Conservation (phyloP, 1,140 invertebrate genomes). For the Rhysida immarginata region DNA sequence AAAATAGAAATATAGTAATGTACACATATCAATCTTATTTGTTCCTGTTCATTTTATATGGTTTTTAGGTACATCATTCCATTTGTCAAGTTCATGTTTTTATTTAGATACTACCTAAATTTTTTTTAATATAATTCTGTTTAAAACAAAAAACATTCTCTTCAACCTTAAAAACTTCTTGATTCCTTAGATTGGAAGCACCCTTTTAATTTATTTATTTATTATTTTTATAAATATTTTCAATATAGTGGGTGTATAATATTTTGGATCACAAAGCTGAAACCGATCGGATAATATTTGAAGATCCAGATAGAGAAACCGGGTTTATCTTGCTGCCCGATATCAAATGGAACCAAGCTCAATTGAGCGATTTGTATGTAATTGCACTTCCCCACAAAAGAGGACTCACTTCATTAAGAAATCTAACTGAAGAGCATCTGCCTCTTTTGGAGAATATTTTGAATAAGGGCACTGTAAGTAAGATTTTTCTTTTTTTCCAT, state of each 20-base stretch:
- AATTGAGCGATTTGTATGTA: constrained; percentile 60
- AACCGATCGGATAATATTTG: constrained; percentile 65
- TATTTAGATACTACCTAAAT: too few species aligned
- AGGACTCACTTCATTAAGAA: constrained; percentile 64
- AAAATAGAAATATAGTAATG: too few species aligned
- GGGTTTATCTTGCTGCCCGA: constrained; percentile 85
- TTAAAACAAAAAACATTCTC: too few species aligned
- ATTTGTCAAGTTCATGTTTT: too few species aligned
- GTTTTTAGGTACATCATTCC: too few species aligned
- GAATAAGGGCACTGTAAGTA: constrained; percentile 47
- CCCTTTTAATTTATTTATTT: not conserved
- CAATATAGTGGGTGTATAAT: constrained; percentile 86
- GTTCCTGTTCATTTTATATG: too few species aligned
- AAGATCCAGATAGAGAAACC: constrained; percentile 56
- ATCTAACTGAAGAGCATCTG: constrained; percentile 59
- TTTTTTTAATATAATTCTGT: too few species aligned
- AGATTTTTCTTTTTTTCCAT: too few species aligned
- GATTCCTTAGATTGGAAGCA: constrained; percentile 1
- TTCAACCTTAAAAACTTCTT: too few species aligned
- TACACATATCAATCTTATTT: too few species aligned
- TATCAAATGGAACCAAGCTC: constrained; percentile 80
- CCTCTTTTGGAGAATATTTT: constrained; percentile 67
- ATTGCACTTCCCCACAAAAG: constrained; percentile 58
- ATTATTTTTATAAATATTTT: constrained; percentile 11
- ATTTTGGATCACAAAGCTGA: constrained; percentile 82